phyloP scores from a whole-genome alignment of 2,113 vertebrate genomes.

The Perca flavescens region DNA sequence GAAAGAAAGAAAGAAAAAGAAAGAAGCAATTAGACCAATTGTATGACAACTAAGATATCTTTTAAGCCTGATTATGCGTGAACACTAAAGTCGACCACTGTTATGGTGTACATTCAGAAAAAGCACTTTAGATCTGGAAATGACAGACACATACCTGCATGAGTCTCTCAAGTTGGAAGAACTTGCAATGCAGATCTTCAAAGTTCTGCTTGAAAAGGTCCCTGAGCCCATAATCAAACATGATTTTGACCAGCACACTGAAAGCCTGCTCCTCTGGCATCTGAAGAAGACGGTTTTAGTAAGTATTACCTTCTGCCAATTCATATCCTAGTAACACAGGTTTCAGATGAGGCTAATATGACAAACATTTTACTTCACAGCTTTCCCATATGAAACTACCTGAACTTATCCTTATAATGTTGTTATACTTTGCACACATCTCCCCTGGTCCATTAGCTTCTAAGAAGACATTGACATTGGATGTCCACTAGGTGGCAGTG shows the following conservation, averaged over 20 bases:
- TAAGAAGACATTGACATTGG: not conserved
- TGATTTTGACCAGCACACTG: constrained; percentile 99
- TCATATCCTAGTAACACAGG: not conserved
- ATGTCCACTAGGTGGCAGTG: constrained; percentile 64
- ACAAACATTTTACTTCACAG: not conserved
- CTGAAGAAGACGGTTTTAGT: constrained; percentile 77
- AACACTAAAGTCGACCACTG: not conserved
- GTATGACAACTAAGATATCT: not conserved
- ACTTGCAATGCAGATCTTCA: constrained; percentile 99
- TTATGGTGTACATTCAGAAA: not conserved
- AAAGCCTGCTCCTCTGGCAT: constrained; percentile 99
- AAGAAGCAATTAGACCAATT: not conserved
- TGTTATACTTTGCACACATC: not conserved
- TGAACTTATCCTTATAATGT: not conserved
- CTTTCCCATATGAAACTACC: not conserved
- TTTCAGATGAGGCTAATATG: not conserved
- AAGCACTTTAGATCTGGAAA: not conserved
- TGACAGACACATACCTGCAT: constrained; percentile 90
- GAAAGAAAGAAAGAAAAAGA: not conserved
- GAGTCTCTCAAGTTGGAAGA: constrained; percentile 97
- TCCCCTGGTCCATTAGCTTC: not conserved
- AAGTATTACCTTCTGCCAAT: not conserved
- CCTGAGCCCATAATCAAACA: constrained; percentile 99
- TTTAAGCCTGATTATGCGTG: not conserved
- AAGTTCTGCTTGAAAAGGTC: constrained; percentile 99